Evolutionary conservation across 2,888 invertebrate species (phyloP).

Genomic region (Habrosyne pyritoides): DNA sequence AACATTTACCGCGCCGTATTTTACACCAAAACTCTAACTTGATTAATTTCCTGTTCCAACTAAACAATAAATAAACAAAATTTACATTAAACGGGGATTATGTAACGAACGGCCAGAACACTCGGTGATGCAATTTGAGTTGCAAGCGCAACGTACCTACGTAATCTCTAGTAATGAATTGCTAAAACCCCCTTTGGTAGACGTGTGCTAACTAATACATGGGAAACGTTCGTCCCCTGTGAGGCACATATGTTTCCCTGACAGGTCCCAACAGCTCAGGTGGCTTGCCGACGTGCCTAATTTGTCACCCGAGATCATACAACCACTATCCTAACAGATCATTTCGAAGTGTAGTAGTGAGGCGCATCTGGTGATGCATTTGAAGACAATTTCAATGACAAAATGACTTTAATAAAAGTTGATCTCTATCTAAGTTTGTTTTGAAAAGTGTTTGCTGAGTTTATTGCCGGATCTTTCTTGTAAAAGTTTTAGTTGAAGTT

Average conservation of each 20-base stretch:
- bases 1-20: neutral
- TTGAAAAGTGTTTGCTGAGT: no score
- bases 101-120: neutral
- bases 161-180: constrained; percentile 19
- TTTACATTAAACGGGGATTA: constrained; percentile 2
- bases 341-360: neutral
- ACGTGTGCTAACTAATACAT: constrained; percentile 23
- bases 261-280: constrained; percentile 53
- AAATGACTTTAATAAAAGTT: no score
- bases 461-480: no score
- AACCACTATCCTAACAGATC: neutral
- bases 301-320: constrained; percentile 59
- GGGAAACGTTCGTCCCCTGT: constrained; percentile 30
- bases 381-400: neutral
- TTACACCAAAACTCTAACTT: neutral
- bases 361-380: neutral
- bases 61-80: neutral
- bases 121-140: constrained; percentile 7
- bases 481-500: no score
- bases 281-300: constrained; percentile 46
- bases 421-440: no score
- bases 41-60: neutral
- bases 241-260: constrained; percentile 47
- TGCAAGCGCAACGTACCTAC: neutral
- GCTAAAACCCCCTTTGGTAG: constrained; percentile 11